These are phyloP conservation scores for Pangasius sanitwongsei DNA, from an alignment of 2,797 vertebrate genomes.

Conservation along the genomic window DNA sequence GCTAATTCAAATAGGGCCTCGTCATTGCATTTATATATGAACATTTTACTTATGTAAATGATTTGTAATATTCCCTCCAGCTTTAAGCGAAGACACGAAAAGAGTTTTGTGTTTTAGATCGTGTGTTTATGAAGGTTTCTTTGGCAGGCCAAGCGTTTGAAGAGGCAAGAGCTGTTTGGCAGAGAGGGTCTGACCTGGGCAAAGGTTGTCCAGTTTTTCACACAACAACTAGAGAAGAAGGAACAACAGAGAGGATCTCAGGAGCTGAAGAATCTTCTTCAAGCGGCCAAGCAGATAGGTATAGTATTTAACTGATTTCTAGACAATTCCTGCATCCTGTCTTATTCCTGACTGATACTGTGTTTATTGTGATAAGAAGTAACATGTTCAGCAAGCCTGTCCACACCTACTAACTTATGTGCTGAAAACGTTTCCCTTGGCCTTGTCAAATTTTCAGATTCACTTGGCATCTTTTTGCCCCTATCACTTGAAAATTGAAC, in stretches of 20 bases:
- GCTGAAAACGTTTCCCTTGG: not conserved
- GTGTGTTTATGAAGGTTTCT: slow-evolving; percentile 1
- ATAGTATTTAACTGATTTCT: slow-evolving; percentile 56
- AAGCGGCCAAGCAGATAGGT: slow-evolving; percentile 94
- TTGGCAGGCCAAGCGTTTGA: slow-evolving; percentile 85
- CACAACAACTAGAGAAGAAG: slow-evolving; percentile 82
- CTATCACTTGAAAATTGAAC: not conserved
- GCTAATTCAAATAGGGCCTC: slow-evolving; percentile 20
- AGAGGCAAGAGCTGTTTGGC: slow-evolving; percentile 82
- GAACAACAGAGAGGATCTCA: slow-evolving; percentile 78
- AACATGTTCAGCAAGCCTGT: not conserved
- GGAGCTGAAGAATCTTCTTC: slow-evolving; percentile 87
- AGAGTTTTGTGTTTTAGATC: not conserved
- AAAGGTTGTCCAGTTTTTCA: slow-evolving; percentile 88
- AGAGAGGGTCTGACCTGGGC: slow-evolving; percentile 88
- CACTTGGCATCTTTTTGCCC: not conserved
- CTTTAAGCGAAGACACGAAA: not conserved
- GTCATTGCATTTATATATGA: not conserved
- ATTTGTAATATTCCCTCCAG: not conserved
- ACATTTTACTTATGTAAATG: not conserved
- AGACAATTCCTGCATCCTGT: not conserved
- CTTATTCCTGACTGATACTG: not conserved
- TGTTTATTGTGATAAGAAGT: not conserved
- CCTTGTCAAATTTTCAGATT: not conserved
- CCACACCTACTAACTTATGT: not conserved